phyloP scores from a whole-genome alignment of 2,113 vertebrate genomes.

The Grammomys surdaster region DNA sequence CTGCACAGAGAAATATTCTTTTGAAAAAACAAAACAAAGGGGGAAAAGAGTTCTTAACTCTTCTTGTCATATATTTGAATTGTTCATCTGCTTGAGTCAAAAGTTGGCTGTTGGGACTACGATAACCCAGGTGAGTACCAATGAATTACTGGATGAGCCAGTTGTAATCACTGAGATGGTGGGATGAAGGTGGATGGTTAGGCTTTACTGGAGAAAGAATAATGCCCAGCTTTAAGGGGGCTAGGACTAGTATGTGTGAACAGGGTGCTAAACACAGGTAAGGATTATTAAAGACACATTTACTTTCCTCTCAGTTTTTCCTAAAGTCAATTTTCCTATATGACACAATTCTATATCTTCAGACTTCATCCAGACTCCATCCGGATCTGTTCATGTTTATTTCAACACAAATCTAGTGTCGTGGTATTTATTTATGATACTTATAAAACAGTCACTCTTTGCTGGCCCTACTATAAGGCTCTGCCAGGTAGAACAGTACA shows the following conservation, averaged over 20 bases:
- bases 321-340: conserved; percentile 38
- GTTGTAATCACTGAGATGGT: background rate
- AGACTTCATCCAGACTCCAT: background rate
- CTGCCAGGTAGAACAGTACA: background rate
- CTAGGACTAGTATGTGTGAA: background rate
- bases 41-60: background rate
- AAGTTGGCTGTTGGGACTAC: background rate
- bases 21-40: background rate
- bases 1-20: background rate
- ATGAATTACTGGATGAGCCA: background rate
- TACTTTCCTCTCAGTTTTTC: conserved; percentile 17
- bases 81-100: background rate
- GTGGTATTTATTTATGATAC: background rate
- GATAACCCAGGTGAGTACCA: background rate
- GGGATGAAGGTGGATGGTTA: background rate
- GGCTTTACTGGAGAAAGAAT: background rate
- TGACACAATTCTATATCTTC: conserved; percentile 35
- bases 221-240: background rate
- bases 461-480: background rate
- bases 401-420: conserved; percentile 23
- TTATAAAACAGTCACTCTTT: background rate
- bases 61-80: background rate
- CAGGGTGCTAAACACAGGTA: background rate
- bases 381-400: conserved; percentile 6
- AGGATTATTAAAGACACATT: conserved; percentile 5